phyloP scores from a whole-genome alignment of 2,113 vertebrate genomes.

The Datnioides undecimradiatus region DNA sequence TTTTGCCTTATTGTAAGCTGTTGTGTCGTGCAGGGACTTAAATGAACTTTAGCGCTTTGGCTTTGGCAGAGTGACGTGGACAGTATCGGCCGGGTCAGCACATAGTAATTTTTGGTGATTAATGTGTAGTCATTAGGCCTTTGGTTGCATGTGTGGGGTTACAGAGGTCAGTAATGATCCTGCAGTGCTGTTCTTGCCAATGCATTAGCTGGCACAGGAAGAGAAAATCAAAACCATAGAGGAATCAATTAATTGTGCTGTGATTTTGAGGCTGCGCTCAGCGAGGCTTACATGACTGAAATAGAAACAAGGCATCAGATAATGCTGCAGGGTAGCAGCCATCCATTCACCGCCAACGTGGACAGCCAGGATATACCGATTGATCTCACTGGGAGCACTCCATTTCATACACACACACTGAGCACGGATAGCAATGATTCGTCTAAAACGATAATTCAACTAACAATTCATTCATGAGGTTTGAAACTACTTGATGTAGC shows the following conservation, averaged over 20 bases:
- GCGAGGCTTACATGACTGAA: constrained; percentile 64
- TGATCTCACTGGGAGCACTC: constrained; percentile 57
- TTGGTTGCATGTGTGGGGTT: constrained; percentile 23
- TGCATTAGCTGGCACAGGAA: constrained; percentile 62
- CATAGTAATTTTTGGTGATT: constrained; percentile 32
- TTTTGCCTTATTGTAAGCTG: constrained; percentile 62
- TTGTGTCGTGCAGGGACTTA: constrained; percentile 45
- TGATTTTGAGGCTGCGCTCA: constrained; percentile 45
- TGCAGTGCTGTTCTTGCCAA: constrained; percentile 36
- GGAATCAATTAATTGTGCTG: constrained; percentile 70
- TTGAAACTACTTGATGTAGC: neutral
- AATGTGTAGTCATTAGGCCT: constrained; percentile 10
- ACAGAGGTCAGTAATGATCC: constrained; percentile 38
- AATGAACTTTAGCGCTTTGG: constrained; percentile 30
- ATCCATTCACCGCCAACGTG: constrained; percentile 31
- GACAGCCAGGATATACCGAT: constrained; percentile 57
- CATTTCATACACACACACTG: constrained; percentile 24
- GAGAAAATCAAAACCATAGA: constrained; percentile 71
- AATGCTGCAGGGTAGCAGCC: constrained; percentile 70
- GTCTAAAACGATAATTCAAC: constrained; percentile 25
- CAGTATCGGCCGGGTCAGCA: constrained; percentile 33
- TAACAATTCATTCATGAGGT: neutral
- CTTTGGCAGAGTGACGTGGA: constrained; percentile 29
- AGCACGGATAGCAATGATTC: constrained; percentile 19
- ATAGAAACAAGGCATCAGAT: constrained; percentile 73